phyloP scores from a whole-genome alignment of 2,113 vertebrate species.

The Bujurquina vittata region DNA sequence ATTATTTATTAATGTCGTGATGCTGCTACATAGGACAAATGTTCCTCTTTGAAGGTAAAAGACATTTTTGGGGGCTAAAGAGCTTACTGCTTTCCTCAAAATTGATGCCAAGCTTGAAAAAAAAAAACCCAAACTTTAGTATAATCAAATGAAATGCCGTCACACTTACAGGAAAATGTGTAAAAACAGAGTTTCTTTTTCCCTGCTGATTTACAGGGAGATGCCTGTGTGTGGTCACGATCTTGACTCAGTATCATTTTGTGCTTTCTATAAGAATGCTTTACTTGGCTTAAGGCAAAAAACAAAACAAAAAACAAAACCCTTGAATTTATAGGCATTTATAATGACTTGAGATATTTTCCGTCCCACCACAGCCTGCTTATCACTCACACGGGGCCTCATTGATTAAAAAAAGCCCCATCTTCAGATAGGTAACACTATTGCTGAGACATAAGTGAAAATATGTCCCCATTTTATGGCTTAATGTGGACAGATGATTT shows the following conservation, averaged over 20 bases:
- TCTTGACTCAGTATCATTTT: too few species aligned
- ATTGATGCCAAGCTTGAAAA: neutral
- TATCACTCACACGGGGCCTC: neutral
- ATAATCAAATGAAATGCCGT: too few species aligned
- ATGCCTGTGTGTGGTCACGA: too few species aligned
- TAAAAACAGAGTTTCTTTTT: too few species aligned
- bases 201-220: too few species aligned
- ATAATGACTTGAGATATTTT: neutral
- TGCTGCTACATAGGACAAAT: neutral
- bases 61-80: neutral
- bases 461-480: neutral
- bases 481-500: neutral
- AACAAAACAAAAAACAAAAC: too few species aligned
- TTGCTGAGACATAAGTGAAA: constrained; percentile 19
- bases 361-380: neutral
- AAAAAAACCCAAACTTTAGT: neutral
- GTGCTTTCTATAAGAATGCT: too few species aligned
- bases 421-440: constrained; percentile 5
- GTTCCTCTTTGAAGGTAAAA: neutral
- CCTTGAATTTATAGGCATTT: neutral
- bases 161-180: too few species aligned
- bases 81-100: neutral
- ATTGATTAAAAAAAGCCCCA: neutral
- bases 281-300: too few species aligned
- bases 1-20: neutral